Evolutionary conservation across 1,140 invertebrate species (phyloP).

Genomic region (Phthorimaea operculella): DNA sequence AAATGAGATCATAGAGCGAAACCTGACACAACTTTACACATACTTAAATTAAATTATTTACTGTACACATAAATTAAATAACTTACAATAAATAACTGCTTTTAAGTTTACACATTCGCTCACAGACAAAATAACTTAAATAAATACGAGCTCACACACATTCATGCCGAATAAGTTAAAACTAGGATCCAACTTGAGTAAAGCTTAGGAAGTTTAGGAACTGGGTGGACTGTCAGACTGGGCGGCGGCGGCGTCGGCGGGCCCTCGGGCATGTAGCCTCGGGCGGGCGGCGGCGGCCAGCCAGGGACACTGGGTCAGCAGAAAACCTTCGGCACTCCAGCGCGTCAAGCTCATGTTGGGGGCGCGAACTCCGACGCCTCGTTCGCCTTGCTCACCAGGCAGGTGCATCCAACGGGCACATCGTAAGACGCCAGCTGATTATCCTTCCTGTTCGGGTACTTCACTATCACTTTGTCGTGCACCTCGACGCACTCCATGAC

Average conservation of each 20-base stretch:
- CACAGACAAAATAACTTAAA: not conserved
- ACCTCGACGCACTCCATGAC: constrained; percentile 3
- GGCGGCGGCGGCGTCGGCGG: not conserved
- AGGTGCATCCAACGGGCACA: not conserved
- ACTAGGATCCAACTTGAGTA: not conserved
- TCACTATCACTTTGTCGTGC: constrained; percentile 3
- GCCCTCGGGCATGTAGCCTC: not conserved
- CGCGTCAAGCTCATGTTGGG: not conserved
- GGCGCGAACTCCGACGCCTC: not conserved
- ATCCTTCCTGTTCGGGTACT: not conserved
- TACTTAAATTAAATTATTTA: too few species aligned
- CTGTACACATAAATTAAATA: too few species aligned
- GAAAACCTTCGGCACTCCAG: not conserved
- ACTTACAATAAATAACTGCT: too few species aligned
- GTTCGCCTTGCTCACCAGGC: not conserved
- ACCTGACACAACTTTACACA: too few species aligned
- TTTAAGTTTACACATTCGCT: too few species aligned
- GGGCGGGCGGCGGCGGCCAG: not conserved
- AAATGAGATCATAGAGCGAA: too few species aligned
- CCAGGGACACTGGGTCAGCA: too few species aligned
- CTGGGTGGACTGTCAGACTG: not conserved
- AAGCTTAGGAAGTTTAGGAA: not conserved
- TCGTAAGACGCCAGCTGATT: not conserved
- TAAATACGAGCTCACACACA: not conserved
- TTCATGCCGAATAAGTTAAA: not conserved